phyloP scores from a whole-genome alignment of 2,888 invertebrate genomes.

The Ischnura elegans region DNA sequence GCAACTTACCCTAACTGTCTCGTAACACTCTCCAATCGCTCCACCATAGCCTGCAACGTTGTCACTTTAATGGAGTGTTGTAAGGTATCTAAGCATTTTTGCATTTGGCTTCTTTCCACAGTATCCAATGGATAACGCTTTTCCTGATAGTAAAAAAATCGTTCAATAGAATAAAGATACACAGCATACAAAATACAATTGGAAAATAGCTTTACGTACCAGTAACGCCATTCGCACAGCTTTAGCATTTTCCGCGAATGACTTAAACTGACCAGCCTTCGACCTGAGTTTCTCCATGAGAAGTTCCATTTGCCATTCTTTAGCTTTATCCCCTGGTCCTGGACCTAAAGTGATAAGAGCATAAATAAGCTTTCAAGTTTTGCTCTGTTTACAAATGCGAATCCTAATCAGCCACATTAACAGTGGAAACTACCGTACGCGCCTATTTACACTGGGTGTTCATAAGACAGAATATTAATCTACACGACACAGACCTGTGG shows the following conservation, averaged over 20 bases:
- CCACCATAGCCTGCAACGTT: slow-evolving; percentile 93
- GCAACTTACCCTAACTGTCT: slow-evolving; percentile 88
- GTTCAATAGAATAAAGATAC: background rate
- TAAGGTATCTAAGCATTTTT: slow-evolving; percentile 93
- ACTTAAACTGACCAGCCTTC: slow-evolving; percentile 89
- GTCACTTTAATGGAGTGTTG: slow-evolving; percentile 97
- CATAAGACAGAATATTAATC: background rate
- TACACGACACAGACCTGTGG: background rate
- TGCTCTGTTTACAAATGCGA: slow-evolving; percentile 22
- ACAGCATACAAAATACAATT: background rate
- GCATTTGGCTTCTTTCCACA: slow-evolving; percentile 90
- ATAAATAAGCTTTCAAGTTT: background rate
- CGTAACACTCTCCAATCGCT: slow-evolving; percentile 93
- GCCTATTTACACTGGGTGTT: background rate
- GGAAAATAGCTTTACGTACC: slow-evolving; percentile 78
- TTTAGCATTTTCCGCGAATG: slow-evolving; percentile 92
- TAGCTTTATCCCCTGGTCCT: slow-evolving; percentile 80
- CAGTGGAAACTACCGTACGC: background rate
- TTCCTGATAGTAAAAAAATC: slow-evolving; percentile 82
- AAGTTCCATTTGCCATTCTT: slow-evolving; percentile 90
- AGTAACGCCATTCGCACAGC: slow-evolving; percentile 91
- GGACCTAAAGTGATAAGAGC: slow-evolving; percentile 18
- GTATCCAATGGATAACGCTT: slow-evolving; percentile 93
- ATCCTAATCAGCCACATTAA: background rate
- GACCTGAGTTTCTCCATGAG: slow-evolving; percentile 95